A percentile compares a stretch with the other conserved stretches of the same genome.
phyloP scores from a whole-genome alignment of 2,797 vertebrate species.

The Microhierax caerulescens region DNA sequence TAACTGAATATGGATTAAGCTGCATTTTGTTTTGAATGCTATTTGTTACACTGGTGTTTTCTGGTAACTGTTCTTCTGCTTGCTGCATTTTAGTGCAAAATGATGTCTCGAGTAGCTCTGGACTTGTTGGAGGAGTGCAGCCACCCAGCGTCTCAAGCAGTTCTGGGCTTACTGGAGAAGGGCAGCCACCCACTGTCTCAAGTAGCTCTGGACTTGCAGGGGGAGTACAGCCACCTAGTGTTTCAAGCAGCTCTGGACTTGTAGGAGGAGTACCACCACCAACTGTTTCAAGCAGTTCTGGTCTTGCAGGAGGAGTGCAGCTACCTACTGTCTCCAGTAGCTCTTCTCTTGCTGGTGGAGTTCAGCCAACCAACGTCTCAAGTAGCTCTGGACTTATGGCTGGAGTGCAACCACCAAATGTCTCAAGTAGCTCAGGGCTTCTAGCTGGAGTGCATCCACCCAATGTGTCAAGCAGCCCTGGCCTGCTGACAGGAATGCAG shows the following conservation, averaged over 20 bases:
- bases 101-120: constrained; percentile 74
- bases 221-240: constrained; percentile 72
- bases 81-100: constrained; percentile 74
- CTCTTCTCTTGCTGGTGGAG: constrained; percentile 75
- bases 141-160: constrained; percentile 68
- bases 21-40: background rate
- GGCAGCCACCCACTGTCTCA: constrained; percentile 70
- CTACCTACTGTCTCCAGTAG: constrained; percentile 79
- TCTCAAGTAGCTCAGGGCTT: constrained; percentile 84
- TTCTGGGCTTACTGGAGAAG: constrained; percentile 73
- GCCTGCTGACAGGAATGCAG: constrained; percentile 73
- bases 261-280: constrained; percentile 72
- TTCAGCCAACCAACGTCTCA: constrained; percentile 70
- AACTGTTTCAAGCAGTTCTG: constrained; percentile 68
- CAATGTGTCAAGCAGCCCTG: constrained; percentile 70
- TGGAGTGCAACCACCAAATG: constrained; percentile 73
- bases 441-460: constrained; percentile 73
- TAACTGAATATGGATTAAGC: background rate
- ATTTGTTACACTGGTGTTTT: background rate
- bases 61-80: constrained; percentile 18
- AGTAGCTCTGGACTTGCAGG: constrained; percentile 82
- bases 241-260: constrained; percentile 75
- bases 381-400: constrained; percentile 72
- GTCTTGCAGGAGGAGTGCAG: constrained; percentile 69
- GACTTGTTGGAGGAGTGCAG: constrained; percentile 75